Base-by-base conservation (phyloP, 2,888 invertebrate species). In the Andrena camellia region DNA sequence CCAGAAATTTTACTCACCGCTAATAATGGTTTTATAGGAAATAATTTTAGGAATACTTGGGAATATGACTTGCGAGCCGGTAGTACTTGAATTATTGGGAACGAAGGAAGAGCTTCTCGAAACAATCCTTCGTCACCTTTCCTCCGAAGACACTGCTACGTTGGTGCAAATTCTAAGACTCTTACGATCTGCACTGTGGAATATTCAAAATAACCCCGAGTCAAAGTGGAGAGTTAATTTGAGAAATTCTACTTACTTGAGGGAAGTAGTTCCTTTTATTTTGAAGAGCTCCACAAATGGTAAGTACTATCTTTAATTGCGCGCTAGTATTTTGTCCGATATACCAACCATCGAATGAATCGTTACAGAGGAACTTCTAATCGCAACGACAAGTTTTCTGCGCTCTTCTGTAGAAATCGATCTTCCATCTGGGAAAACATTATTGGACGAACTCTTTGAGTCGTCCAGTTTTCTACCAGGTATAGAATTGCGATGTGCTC, bases 11-110 rank as follows among this genome's bases (percentile, higher is more conserved):
- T 31, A 26, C 52, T 64, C 31, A 4, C 7, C 33, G 8, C 5
- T 54, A 1, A 20, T 42, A 76, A 81, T 54, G 20, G 13, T 67
- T 42, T 91, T 93, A 52, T 88, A 96, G 96, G 98, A 98, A 95
- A 97, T 98, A 86, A 94, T 97, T 52, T 94, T 98, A 20, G 98
- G 98, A 6, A 97, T 98, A 73, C 95, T 98, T 78, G 97, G 97
- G 0, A 98, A 98, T 93, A 96, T 98, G 96, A 96, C 97, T 83
- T 97, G 97, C 89, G 95, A 96, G 79, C 95, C 95, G 77, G 95
- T 95, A 81, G 95, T 96, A 2, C 95, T 96, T 23, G 94, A 95
- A 70, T 94, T 94, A 31, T 94, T 97, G 17, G 95, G 96, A 35
- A 94, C 94, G 26, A 95, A 96, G 88, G 94, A 96, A 17, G 94